Evolutionary conservation across 2,113 vertebrate genomes (phyloP), one percentile per base, ranked within the genome.

Genomic region (Otis tarda): DNA sequence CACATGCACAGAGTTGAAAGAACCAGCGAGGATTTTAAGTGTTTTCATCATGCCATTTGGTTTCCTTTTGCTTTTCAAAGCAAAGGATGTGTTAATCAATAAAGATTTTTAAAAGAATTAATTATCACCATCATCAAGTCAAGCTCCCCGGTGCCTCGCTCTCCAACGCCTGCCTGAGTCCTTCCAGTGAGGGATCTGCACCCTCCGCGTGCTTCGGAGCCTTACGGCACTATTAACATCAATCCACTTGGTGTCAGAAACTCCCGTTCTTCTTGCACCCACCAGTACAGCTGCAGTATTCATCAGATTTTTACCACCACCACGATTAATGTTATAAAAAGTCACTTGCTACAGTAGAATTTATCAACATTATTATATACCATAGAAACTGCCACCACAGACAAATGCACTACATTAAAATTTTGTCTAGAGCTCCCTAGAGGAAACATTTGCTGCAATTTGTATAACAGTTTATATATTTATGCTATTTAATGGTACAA

Each of bases 341-440:
- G 98, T 98, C 98, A 98, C 97, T 98, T 88, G 96, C 97, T 97
- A 97, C 96, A 95, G 98, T 97, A 98, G 98, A 98, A 98, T 98
- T 98, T 98, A 98, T 98, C 98, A 98, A 97, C 98, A 98, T 98
- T 98, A 98, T 98, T 98, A 98, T 98, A 98, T 98, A 98, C 98
- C 98, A 98, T 97, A 97, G 98, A 98, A 98, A 98, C 98, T 98
- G 98, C 98, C 98, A 98, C 96, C 97, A 97, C 97, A 98, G 98
- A 98, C 98, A 98, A 98, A 98, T 98, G 98, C 96, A 95, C 95
- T 97, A 97, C 98, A 98, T 98, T 98, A 98, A 98, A 98, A 98
- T 98, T 98, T 98, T 98, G 98, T 98, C 98, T 98, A 98, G 98
- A 97, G 98, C 97, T 98, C 98, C 98, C 98, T 90, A 91, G 98